Evolutionary conservation across 2,888 invertebrate species (phyloP), one percentile per base, ranked within the genome.

Genomic region (Liopterus haemorrhoidalis): DNA sequence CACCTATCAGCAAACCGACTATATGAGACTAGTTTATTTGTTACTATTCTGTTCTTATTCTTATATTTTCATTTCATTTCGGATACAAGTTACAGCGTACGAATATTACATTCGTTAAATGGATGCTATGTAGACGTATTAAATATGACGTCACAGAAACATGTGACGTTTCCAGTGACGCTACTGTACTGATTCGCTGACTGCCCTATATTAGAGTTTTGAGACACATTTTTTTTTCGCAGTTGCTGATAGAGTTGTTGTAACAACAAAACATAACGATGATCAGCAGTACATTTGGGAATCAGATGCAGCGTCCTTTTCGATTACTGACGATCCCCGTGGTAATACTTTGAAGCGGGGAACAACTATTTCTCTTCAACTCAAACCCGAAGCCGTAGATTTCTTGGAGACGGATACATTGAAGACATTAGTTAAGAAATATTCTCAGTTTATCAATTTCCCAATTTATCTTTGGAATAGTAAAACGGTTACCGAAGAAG

Each of bases 401-500:
- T 99, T 89, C 75, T 71, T 97, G 61, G 95, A 99, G 69, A 79
- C 87, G 53, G 86, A 90, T 62, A 93, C 93, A 1, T 78, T 99
- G 56, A 85, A 85, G 59, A 82, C 83, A 58, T 76, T 99, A 48
- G 87, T 99, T 50, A 88, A 87, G 71, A 99, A 97, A 70, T 99
- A 99, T 72, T 95, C 95, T 4, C 97, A 99, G 73, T 99, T 99
- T 72, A 99, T 99, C 67, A 99, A 96, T 71, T 99, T 99, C 79
- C 91, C 93, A 49, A 99, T 99, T 66, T 86, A 86, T 70, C 70
- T 99, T 67, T 99, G 96, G 96, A 80, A 85, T 6, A 65, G 67
- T 51, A 65, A 73, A 72, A 82, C 82, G 22, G 78, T 86, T 57
- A 82, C 82, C 49, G 83, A 85, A 37, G 85, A 86, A 60, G 84